These are phyloP conservation scores for Epinephelus lanceolatus DNA, from an alignment of 2,113 vertebrate genomes.

Conservation along the genomic window DNA sequence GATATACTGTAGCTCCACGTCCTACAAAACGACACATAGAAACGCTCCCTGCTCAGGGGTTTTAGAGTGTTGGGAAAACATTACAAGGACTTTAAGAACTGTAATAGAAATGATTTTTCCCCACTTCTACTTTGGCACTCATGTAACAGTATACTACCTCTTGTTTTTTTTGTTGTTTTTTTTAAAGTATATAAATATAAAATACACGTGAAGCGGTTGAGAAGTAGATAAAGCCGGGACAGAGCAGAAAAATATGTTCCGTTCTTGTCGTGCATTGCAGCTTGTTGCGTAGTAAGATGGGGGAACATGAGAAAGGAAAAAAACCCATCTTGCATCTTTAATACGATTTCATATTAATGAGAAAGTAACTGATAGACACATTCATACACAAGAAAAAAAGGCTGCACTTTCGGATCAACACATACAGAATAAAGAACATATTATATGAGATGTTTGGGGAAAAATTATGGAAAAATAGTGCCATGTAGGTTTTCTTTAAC, in stretches of 20 bases:
- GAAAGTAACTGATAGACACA: constrained; percentile 47
- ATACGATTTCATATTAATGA: constrained; percentile 35
- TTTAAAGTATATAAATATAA: constrained; percentile 74
- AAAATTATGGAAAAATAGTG: constrained; percentile 22
- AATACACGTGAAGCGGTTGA: constrained; percentile 71
- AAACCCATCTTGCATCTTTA: constrained; percentile 34
- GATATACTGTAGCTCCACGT: constrained; percentile 32
- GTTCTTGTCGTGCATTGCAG: constrained; percentile 73
- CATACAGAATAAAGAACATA: constrained; percentile 27
- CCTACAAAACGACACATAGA: constrained; percentile 60
- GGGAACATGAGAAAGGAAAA: background rate
- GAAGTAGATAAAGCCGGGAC: constrained; percentile 61
- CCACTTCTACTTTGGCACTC: constrained; percentile 83
- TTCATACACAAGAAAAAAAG: constrained; percentile 53
- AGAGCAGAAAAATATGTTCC: constrained; percentile 63
- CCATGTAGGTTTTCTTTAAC: constrained; percentile 22
- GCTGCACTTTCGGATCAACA: constrained; percentile 43
- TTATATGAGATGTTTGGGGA: constrained; percentile 41
- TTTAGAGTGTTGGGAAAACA: constrained; percentile 47
- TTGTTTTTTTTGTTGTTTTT: constrained; percentile 33
- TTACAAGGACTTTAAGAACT: constrained; percentile 50
- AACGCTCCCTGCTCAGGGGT: constrained; percentile 33
- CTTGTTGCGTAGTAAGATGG: constrained; percentile 49
- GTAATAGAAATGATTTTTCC: constrained; percentile 66
- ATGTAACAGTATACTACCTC: constrained; percentile 72